These are phyloP conservation scores for Limonius californicus DNA, from an alignment of 1,140 invertebrate species.

Conservation along the genomic window DNA sequence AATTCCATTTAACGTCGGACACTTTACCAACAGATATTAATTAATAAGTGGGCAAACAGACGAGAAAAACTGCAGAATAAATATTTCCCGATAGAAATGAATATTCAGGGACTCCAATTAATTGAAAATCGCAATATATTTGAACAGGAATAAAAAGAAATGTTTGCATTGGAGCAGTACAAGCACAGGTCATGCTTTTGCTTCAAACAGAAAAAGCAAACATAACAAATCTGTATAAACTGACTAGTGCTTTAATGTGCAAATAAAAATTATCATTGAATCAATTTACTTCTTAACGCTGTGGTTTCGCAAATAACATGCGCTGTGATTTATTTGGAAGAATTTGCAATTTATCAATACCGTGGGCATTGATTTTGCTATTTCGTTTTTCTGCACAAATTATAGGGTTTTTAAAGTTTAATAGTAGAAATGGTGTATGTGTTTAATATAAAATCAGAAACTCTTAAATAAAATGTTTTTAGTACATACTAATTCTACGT, in stretches of 20 bases:
- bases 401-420: too few species aligned
- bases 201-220: conserved; percentile 10
- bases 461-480: too few species aligned
- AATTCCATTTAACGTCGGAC: too few species aligned
- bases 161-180: neutral
- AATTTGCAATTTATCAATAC: too few species aligned
- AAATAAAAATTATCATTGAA: conserved; percentile 9
- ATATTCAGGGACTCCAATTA: conserved; percentile 4
- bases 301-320: too few species aligned
- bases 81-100: conserved; percentile 14
- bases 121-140: conserved; percentile 11
- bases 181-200: conserved; percentile 11
- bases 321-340: too few species aligned
- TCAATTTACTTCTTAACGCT: neutral
- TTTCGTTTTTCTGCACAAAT: too few species aligned
- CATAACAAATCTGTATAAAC: conserved; percentile 13
- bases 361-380: too few species aligned
- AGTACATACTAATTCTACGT: too few species aligned
- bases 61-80: neutral
- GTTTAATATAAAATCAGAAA: too few species aligned
- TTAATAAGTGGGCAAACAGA: conserved; percentile 2
- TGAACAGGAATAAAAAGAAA: conserved; percentile 7
- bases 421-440: too few species aligned
- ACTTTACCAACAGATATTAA: neutral
- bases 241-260: conserved; percentile 4